These are phyloP conservation scores for Lineus longissimus DNA, from an alignment of 1,140 invertebrate genomes.

Conservation along the genomic window DNA sequence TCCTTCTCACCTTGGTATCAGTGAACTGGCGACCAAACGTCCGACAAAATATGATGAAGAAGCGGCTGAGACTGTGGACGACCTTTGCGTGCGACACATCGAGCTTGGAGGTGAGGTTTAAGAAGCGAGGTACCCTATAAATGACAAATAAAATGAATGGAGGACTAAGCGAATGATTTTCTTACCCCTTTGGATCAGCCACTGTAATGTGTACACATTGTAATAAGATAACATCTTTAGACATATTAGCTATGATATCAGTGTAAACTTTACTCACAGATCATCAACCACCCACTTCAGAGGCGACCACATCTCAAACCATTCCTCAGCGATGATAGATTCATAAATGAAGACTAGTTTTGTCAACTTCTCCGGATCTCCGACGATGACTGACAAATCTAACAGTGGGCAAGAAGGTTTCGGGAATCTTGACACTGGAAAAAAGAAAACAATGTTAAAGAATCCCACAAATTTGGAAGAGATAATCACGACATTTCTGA, in stretches of 20 bases:
- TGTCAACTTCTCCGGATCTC: constrained; percentile 32
- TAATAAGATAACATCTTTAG: too few species aligned
- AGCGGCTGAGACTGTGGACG: constrained; percentile 49
- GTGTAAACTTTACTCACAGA: constrained; percentile 40
- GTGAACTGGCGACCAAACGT: constrained; percentile 58
- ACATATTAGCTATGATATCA: too few species aligned
- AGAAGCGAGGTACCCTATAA: constrained; percentile 43
- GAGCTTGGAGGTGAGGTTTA: constrained; percentile 42
- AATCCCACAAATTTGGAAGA: too few species aligned
- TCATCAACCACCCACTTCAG: constrained; percentile 51
- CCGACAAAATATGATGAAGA: constrained; percentile 54
- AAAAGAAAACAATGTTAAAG: neutral
- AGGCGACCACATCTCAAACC: constrained; percentile 54
- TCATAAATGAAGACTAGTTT: constrained; percentile 42
- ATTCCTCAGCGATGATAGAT: constrained; percentile 49
- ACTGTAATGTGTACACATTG: too few species aligned
- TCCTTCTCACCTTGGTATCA: constrained; percentile 38
- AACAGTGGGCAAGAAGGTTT: constrained; percentile 32
- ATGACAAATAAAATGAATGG: constrained; percentile 14
- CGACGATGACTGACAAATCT: constrained; percentile 43
- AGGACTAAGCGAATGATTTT: neutral
- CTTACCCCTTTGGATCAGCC: too few species aligned
- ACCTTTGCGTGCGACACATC: constrained; percentile 40
- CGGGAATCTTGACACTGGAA: constrained; percentile 43
- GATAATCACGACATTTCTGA: too few species aligned